Conservation (phyloP, 2,797 vertebrate genomes). For the Coreius guichenoti region DNA sequence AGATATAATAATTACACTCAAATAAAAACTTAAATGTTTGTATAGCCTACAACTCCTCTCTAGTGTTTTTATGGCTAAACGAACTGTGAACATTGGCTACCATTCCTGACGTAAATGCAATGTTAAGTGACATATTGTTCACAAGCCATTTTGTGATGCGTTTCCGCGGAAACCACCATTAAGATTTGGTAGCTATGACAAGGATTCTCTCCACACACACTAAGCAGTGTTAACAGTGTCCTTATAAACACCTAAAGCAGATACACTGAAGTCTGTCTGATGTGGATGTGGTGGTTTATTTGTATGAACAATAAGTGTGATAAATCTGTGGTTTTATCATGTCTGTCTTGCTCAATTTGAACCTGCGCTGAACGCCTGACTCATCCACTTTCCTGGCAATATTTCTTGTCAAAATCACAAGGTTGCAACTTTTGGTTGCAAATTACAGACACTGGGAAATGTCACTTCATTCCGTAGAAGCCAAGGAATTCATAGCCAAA, state of each 20-base stretch:
- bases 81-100: neutral
- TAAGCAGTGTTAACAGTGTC: neutral
- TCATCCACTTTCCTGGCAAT: conserved; percentile 23
- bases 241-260: neutral
- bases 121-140: neutral
- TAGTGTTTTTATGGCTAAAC: neutral
- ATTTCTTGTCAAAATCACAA: conserved; percentile 36
- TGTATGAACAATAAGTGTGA: neutral
- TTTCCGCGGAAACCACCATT: neutral
- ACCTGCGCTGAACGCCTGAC: conserved; percentile 9
- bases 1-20: neutral
- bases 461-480: neutral
- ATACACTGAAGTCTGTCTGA: neutral
- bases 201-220: neutral
- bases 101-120: neutral
- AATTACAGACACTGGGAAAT: conserved; percentile 22
- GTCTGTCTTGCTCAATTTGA: neutral
- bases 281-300: conserved; percentile 1
- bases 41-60: neutral
- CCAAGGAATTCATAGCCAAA: neutral
- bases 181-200: neutral
- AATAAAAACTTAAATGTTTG: neutral
- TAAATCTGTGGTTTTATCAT: neutral
- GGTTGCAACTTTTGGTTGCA: conserved; percentile 22
- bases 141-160: neutral